Conservation (phyloP, 2,888 invertebrate genomes). For the Hemaris fuciformis region DNA sequence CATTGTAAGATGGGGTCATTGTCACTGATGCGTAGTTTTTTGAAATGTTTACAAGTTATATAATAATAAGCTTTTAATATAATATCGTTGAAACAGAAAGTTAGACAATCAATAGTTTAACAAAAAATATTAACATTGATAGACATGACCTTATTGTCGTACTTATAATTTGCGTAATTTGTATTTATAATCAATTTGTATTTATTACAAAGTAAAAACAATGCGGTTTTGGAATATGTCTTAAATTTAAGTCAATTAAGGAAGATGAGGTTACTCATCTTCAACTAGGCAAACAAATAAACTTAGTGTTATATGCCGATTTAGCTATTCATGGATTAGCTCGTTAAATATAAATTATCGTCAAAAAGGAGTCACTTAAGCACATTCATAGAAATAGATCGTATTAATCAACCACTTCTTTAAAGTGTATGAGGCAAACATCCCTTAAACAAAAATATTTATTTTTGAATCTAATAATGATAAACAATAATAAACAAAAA, state of each 20-base stretch:
- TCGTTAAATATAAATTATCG: neutral
- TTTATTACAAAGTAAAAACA: neutral
- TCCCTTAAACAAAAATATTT: neutral
- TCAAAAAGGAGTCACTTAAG: neutral
- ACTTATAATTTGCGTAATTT: neutral
- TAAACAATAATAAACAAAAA: no score
- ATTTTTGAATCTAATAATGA: no score
- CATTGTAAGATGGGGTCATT: constrained; percentile 46
- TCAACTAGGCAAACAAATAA: neutral
- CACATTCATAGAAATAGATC: neutral
- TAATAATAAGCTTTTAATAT: neutral
- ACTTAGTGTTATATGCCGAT: neutral
- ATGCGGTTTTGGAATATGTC: neutral
- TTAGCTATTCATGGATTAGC: neutral
- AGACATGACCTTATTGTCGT: no score
- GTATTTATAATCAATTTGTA: neutral
- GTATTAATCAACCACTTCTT: no score
- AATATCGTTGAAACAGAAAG: neutral
- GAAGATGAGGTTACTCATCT: neutral
- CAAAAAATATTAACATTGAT: neutral
- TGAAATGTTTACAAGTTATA: constrained; percentile 15
- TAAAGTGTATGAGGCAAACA: no score
- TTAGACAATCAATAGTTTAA: neutral
- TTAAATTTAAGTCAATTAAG: neutral
- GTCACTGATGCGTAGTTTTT: constrained; percentile 29